Evolutionary conservation across 2,113 vertebrate species (phyloP), one percentile per base, ranked within the genome.

Genomic region (Recurvirostra avosetta): DNA sequence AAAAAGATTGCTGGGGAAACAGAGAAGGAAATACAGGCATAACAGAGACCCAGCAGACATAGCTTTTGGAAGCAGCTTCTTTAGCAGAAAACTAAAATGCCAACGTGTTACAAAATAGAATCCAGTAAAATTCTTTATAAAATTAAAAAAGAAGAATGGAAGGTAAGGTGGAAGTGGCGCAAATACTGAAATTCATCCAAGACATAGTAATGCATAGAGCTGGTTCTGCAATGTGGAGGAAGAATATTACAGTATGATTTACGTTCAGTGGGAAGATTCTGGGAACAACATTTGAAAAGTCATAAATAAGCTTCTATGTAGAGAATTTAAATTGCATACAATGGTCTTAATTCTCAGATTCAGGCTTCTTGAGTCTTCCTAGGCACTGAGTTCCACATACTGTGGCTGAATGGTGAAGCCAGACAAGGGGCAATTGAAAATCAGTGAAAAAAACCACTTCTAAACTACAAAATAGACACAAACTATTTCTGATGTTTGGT

Each of bases 1-100:
- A 50, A 66, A 40, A 18, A 4, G 2, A 32, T 4, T 6, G 0
- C 15, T n/a, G 14, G 2, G 8, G 22, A 87, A 87, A 56, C 3
- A 77, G 30, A 63, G 18, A 77, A 66, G 4, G 27, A 70, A 77
- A 77, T 65, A 38, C 3, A 53, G 15, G 4, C 9, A 12, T 43
- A 72, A 52, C 1, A 19, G 9, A 79, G 38, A 75, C 2, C 0
- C n/a, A 67, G 34, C 18, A 34, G 47, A 15, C 12, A 1, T 6
- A 90, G 27, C 10, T 9, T 93, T 92, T 58, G 32, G 17, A 90
- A 50, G 3, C 25, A 63, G 5, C 4, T 71, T 71, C n/a, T 58
- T 74, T 21, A 82, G 27, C 8, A 36, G 41, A 66, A 88, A 77
- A 88, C 4, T 40, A 47, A 87, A 76, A 70, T 53, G 3, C 5